These are phyloP conservation scores for Bos indicus DNA, from an alignment of 2,113 vertebrate species.

Conservation along the genomic window DNA sequence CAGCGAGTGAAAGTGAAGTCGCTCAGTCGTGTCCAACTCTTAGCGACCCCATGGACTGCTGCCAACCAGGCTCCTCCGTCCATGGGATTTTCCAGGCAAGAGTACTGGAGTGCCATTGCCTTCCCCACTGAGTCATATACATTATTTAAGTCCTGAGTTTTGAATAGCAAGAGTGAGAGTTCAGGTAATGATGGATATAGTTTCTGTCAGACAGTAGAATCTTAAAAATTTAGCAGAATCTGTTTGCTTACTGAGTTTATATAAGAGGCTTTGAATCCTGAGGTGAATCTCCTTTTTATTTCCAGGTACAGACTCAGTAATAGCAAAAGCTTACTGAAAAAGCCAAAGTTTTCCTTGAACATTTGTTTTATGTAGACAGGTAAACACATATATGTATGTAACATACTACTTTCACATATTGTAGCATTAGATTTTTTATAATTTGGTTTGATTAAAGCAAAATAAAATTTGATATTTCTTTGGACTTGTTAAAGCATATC, in stretches of 20 bases:
- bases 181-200: neutral
- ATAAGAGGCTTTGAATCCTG: slow-evolving; percentile 10
- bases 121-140: neutral
- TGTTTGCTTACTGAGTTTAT: slow-evolving; percentile 6
- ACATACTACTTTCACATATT: neutral
- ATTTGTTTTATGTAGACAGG: neutral
- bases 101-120: too few species aligned
- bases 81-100: too few species aligned
- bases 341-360: neutral
- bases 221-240: slow-evolving; percentile 3
- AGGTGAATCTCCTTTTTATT: neutral
- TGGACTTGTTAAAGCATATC: slow-evolving; percentile 8
- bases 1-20: too few species aligned
- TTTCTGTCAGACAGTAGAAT: neutral
- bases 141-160: neutral
- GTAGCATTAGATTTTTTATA: neutral
- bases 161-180: neutral
- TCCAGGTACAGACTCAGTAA: neutral
- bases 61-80: too few species aligned
- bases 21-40: too few species aligned
- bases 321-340: neutral
- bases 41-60: too few species aligned
- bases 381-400: neutral
- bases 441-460: neutral
- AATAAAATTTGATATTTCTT: slow-evolving; percentile 9